Evolutionary conservation across 1,140 invertebrate genomes (phyloP).

Genomic region (Cecropterus lyciades): DNA sequence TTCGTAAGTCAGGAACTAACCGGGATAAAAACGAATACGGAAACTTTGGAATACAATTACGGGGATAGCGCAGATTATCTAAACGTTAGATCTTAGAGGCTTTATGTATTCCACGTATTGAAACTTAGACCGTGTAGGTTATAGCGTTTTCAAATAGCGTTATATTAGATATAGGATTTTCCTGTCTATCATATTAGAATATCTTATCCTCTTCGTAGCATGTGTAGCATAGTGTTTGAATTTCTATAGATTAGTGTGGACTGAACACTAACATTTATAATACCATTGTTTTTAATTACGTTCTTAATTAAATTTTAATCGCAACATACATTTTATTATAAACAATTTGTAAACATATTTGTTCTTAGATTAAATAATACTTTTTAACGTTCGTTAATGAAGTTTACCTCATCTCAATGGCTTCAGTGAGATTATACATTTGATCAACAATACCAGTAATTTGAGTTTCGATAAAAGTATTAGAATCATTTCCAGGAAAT

Average conservation of each 20-base stretch:
- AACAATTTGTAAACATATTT: too few species aligned
- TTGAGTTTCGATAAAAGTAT: too few species aligned
- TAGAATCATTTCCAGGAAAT: too few species aligned
- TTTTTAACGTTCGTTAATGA: too few species aligned
- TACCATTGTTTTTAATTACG: neutral
- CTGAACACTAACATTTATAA: slow-evolving; percentile 50
- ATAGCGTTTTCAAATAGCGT: slow-evolving; percentile 51
- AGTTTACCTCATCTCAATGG: too few species aligned
- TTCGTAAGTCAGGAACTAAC: slow-evolving; percentile 11
- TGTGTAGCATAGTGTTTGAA: slow-evolving; percentile 68
- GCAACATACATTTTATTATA: neutral
- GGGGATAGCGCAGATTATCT: slow-evolving; percentile 41
- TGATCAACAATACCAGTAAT: too few species aligned
- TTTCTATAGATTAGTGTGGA: slow-evolving; percentile 66
- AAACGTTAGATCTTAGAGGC: slow-evolving; percentile 49
- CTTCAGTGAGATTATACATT: too few species aligned
- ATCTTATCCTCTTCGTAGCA: slow-evolving; percentile 60
- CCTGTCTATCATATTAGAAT: slow-evolving; percentile 35
- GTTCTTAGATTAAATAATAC: too few species aligned
- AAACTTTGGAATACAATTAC: slow-evolving; percentile 39
- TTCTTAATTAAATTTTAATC: neutral
- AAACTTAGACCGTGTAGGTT: slow-evolving; percentile 53
- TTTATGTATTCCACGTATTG: slow-evolving; percentile 60
- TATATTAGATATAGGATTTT: slow-evolving; percentile 48
- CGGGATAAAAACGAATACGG: slow-evolving; percentile 27